Base-by-base conservation (phyloP, 2,113 vertebrate genomes). In the Urocitellus parryii region DNA sequence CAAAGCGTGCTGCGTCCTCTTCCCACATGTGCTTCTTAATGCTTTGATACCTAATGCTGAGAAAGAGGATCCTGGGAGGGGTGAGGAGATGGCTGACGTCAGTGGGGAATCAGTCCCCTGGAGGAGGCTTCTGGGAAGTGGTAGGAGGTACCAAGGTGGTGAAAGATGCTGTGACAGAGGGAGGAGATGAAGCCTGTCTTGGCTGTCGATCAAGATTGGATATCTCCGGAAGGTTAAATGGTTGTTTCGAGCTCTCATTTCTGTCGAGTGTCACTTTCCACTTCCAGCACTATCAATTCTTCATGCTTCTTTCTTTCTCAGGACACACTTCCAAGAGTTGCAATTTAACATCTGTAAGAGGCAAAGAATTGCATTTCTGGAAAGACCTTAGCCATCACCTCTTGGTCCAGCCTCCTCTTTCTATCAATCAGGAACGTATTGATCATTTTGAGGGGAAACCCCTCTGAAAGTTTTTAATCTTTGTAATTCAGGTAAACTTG, bases 381-480 rank as follows among this genome's bases (percentile, higher is more conserved):
- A 58, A 92, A 63, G 29, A 32, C 27, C 16, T 93, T 56, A 67
- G 27, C 56, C 37, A 82, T 58, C 56, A 89, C n/a, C 53, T 82
- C 1, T 61, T 34, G 27, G 39, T 56, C 9, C 32, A 16, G 29
- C 61, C 0, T 22, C 63, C 24, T 91, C 22, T 34, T 86, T 86
- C 88, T 56, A 48, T 67, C 80, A 67, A 77, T 11, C 51, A 32
- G 90, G 48, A 88, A 87, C 25, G 3, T 24, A 42, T 29, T 72
- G 56, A 81, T 73, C 39, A 63, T 27, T 53, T 94, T 37, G 78
- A 89, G 25, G 48, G 22, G 56, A 78, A 85, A n/a, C 18, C 13
- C 20, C 34, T 29, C 37, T 82, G 67, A 89, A 86, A 73, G 67
- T 10, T 88, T 93, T 94, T 53, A 39, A 39, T 86, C 91, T 95